A percentile compares a stretch with the other conserved stretches of the same genome.
Conservation (phyloP, 2,113 vertebrate species). For the Tinamus guttatus region DNA sequence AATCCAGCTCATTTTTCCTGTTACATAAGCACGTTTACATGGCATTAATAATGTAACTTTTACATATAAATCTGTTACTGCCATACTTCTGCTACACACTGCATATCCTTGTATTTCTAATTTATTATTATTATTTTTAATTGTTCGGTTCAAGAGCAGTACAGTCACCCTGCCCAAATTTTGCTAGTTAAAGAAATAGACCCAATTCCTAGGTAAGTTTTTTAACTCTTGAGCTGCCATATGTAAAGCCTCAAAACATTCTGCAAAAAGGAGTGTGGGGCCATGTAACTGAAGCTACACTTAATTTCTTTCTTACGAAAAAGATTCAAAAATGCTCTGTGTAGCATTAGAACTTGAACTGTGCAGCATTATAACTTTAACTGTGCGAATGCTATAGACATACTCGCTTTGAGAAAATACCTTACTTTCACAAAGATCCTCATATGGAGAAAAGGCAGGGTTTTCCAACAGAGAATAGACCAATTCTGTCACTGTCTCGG, state of each 20-base stretch:
- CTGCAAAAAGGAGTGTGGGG: neutral
- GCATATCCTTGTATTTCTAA: neutral
- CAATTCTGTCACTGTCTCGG: neutral
- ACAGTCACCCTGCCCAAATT: neutral
- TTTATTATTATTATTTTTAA: neutral
- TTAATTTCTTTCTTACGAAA: neutral
- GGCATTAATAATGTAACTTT: neutral
- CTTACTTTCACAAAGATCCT: neutral
- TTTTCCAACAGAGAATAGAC: constrained; percentile 31
- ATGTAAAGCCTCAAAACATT: neutral
- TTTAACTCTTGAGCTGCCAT: neutral
- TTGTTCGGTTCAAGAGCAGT: neutral
- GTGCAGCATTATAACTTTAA: neutral
- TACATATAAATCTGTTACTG: neutral
- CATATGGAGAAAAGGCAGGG: neutral
- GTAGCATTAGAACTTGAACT: neutral
- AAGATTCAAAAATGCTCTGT: neutral
- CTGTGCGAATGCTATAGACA: neutral
- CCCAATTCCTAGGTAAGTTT: neutral
- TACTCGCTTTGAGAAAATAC: neutral
- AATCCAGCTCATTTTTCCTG: neutral
- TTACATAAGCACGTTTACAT: neutral
- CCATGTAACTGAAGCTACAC: neutral
- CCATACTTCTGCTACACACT: neutral
- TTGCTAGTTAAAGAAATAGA: neutral